Conservation (phyloP, 2,113 vertebrate genomes). For the Paramisgurnus dabryanus region DNA sequence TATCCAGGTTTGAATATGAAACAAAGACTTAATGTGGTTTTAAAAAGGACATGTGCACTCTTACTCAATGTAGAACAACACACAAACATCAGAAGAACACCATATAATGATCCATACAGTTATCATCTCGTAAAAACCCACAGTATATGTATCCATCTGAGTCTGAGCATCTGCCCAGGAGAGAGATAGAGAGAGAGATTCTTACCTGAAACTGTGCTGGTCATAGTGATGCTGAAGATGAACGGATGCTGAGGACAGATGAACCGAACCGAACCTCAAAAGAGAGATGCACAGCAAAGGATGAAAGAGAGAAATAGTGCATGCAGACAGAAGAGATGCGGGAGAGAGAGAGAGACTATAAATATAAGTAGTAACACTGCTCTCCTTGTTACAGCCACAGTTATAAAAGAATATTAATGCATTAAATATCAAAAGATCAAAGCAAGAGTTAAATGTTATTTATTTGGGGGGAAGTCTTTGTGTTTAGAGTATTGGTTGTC, state of each 20-base stretch:
- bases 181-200: not conserved
- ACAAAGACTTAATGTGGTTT: no score
- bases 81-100: not conserved
- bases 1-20: no score
- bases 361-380: no score
- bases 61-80: not conserved
- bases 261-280: slow-evolving; percentile 1
- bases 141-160: no score
- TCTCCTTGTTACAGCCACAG: not conserved
- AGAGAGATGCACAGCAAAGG: slow-evolving; percentile 31
- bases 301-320: slow-evolving; percentile 1
- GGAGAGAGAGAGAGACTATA: no score
- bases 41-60: not conserved
- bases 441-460: not conserved
- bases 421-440: not conserved
- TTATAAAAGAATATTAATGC: no score
- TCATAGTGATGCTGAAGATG: slow-evolving; percentile 55
- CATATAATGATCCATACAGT: not conserved
- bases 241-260: slow-evolving; percentile 42
- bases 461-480: no score
- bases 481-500: not conserved
- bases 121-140: not conserved
- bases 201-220: slow-evolving; percentile 65
- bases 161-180: no score
- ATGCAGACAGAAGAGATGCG: slow-evolving; percentile 14